phyloP scores from a whole-genome alignment of 2,888 invertebrate genomes.

The Halocaridina rubra region DNA sequence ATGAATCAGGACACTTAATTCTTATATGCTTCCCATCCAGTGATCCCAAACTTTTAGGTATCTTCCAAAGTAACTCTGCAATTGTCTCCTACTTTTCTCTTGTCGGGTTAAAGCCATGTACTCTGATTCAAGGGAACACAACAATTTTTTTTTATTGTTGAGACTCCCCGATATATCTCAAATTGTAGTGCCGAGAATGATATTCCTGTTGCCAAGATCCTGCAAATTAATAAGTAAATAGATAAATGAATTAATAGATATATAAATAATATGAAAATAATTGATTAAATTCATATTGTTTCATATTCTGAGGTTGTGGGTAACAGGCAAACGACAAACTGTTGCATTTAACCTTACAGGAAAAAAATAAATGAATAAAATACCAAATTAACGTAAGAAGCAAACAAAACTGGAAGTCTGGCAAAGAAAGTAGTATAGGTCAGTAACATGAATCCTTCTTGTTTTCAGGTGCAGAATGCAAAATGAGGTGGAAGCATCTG shows the following conservation, averaged over 20 bases:
- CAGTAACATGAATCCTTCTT: too few relatives aligned
- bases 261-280: not conserved
- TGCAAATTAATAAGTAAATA: too few relatives aligned
- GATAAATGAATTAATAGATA: not conserved
- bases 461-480: too few relatives aligned
- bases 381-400: too few relatives aligned
- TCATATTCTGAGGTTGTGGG: too few relatives aligned
- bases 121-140: constrained; percentile 21
- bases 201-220: constrained; percentile 22
- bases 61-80: constrained; percentile 21
- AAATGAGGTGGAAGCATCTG: too few relatives aligned
- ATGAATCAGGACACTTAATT: constrained; percentile 26
- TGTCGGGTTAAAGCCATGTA: constrained; percentile 20
- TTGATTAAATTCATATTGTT: too few relatives aligned
- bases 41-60: constrained; percentile 19
- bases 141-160: constrained; percentile 17
- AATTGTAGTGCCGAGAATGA: constrained; percentile 29
- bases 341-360: too few relatives aligned
- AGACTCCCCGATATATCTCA: constrained; percentile 14
- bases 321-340: too few relatives aligned
- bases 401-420: too few relatives aligned
- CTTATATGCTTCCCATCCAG: constrained; percentile 30
- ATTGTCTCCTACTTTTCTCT: constrained; percentile 18
- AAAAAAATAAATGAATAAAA: too few relatives aligned
- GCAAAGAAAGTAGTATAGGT: too few relatives aligned